phyloP scores from a whole-genome alignment of 30 jellyfish, hydroid and myxozoan genomes.

The Haliclystus octoradiatus region DNA sequence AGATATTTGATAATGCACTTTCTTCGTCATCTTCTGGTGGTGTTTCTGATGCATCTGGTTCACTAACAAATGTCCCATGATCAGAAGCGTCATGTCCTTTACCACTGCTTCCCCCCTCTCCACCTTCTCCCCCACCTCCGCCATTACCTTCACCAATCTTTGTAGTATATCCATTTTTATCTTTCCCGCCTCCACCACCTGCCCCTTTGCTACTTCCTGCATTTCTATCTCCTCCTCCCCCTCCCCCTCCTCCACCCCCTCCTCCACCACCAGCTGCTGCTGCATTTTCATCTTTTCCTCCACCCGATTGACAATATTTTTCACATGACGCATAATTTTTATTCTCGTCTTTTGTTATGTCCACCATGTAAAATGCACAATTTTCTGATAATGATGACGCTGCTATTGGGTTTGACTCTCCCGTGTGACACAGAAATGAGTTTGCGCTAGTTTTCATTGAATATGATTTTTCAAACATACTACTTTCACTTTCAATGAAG shows the following conservation, averaged over 20 bases:
- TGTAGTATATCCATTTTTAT: constrained; percentile 13
- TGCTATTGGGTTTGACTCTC: constrained; percentile 28
- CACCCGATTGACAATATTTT: constrained; percentile 34
- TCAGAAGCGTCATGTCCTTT: not conserved
- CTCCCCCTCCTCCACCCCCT: constrained; percentile 20
- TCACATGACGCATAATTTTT: constrained; percentile 32
- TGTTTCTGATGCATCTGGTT: constrained; percentile 3
- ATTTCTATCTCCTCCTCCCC: constrained; percentile 19
- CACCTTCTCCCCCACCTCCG: constrained; percentile 25
- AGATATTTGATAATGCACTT: not conserved
- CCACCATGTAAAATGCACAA: constrained; percentile 42
- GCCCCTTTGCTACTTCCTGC: constrained; percentile 21
- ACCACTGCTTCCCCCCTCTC: constrained; percentile 11
- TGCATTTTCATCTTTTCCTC: constrained; percentile 3
- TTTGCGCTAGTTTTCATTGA: constrained; percentile 17
- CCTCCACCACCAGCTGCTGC: constrained; percentile 18
- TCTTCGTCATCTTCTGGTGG: constrained; percentile 2
- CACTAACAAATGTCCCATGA: constrained; percentile 2
- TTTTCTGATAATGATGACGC: constrained; percentile 27
- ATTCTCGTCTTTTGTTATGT: constrained; percentile 31
- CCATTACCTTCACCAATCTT: constrained; percentile 35
- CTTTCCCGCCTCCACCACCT: constrained; percentile 21
- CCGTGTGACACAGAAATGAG: constrained; percentile 42
- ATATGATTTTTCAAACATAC: constrained; percentile 27
- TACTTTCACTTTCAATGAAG: constrained; percentile 21